phyloP scores from a whole-genome alignment of 2,797 vertebrate species.

The Darevskia mixta region DNA sequence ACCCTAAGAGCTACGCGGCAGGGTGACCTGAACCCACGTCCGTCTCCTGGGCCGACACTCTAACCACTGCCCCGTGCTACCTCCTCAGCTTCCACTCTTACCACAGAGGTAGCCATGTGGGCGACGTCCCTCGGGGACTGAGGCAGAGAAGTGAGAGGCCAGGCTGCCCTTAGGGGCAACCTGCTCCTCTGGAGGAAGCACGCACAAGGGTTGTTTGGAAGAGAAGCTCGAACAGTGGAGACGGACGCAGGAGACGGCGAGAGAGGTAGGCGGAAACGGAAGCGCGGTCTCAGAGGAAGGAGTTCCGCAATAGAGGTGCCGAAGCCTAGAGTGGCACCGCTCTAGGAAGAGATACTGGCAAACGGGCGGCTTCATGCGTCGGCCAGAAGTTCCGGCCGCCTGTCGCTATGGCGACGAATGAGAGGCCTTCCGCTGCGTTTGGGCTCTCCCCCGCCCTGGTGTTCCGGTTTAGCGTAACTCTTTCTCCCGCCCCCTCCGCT shows the following conservation, averaged over 20 bases:
- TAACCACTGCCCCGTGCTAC: background rate
- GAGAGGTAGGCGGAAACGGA: background rate
- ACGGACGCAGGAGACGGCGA: too few species aligned
- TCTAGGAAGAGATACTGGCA: too few species aligned
- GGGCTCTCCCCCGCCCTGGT: too few species aligned
- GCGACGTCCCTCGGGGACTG: background rate
- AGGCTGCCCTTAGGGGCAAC: background rate
- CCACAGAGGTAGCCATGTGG: background rate
- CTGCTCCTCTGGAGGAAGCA: background rate
- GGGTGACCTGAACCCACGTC: background rate
- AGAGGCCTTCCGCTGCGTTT: too few species aligned
- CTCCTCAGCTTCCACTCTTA: background rate
- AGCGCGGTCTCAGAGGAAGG: background rate
- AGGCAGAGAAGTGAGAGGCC: too few species aligned
- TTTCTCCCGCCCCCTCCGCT: background rate
- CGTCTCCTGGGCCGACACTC: background rate
- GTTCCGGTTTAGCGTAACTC: too few species aligned
- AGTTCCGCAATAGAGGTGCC: background rate
- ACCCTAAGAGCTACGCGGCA: background rate
- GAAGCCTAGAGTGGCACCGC: background rate
- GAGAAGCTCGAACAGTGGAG: background rate
- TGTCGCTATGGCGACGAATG: background rate
- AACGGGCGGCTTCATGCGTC: accelerated
- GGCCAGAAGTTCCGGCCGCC: background rate
- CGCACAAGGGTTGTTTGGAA: too few species aligned